These are phyloP conservation scores for Erethizon dorsatum DNA, from an alignment of 2,797 vertebrate species.

Conservation along the genomic window DNA sequence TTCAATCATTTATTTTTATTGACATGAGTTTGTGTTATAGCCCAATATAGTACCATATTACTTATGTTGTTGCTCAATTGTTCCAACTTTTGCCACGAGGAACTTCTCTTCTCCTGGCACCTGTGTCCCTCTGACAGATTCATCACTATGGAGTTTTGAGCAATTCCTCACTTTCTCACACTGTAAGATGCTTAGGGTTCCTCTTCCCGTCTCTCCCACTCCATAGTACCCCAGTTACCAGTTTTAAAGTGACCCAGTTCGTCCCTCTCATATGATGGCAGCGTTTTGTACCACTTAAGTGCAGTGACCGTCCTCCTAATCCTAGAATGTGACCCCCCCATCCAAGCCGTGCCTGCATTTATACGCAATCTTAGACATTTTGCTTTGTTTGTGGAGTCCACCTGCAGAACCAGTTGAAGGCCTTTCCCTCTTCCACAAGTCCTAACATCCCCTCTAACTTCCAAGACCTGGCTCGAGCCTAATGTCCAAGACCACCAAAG, in stretches of 20 bases:
- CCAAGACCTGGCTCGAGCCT: background rate
- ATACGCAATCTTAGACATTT: background rate
- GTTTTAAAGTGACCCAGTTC: background rate
- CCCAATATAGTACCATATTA: background rate
- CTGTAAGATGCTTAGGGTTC: background rate
- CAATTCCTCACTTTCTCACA: background rate
- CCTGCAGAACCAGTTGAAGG: background rate
- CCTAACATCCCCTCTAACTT: background rate
- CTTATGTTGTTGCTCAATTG: background rate
- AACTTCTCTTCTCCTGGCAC: background rate
- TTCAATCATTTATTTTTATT: background rate
- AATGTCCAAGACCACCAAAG: background rate
- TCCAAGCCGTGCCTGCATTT: background rate
- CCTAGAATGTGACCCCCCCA: background rate
- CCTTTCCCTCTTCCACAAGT: background rate
- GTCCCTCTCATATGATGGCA: background rate
- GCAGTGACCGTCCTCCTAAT: background rate
- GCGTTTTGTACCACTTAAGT: background rate
- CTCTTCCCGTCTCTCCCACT: background rate
- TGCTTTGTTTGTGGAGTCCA: background rate
- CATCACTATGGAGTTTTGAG: background rate
- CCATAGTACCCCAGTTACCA: background rate
- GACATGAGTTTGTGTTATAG: background rate
- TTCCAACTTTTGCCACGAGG: background rate
- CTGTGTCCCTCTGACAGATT: background rate